Percentiles rank a stretch among this genome's conserved stretches.
phyloP scores from a whole-genome alignment of 2,113 vertebrate species.

The Strix uralensis region DNA sequence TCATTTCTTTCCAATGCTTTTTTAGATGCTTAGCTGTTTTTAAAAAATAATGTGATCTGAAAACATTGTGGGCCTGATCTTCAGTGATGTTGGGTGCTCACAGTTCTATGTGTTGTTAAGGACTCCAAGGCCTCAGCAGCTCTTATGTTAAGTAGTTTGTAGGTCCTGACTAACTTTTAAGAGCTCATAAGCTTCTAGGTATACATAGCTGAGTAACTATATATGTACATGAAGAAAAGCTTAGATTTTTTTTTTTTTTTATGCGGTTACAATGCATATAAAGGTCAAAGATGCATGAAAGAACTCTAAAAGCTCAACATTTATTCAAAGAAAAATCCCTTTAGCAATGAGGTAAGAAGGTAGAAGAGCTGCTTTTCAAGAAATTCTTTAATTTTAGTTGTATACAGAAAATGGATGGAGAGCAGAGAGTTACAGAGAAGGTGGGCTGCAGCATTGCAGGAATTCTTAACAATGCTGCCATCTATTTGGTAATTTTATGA shows the following conservation, averaged over 20 bases:
- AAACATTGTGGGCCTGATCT: background rate
- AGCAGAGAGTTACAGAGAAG: background rate
- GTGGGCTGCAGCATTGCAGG: background rate
- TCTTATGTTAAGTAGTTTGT: background rate
- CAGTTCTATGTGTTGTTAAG: background rate
- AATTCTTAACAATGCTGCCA: background rate
- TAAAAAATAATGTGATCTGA: background rate
- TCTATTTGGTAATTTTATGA: background rate
- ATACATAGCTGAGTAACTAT: background rate
- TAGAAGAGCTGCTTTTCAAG: background rate
- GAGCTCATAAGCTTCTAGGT: background rate
- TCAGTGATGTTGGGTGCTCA: background rate
- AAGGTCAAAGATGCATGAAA: background rate
- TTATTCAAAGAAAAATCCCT: background rate
- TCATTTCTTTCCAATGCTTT: background rate
- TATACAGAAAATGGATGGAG: background rate
- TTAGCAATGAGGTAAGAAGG: background rate
- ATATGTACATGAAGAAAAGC: background rate
- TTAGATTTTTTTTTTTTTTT: background rate
- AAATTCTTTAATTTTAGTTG: background rate
- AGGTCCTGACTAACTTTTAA: background rate
- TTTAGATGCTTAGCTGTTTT: background rate
- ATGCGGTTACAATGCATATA: background rate
- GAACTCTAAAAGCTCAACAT: background rate
- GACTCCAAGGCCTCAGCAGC: background rate